Evolutionary conservation across 2,113 vertebrate species (phyloP).

Genomic region (Paramisgurnus dabryanus): DNA sequence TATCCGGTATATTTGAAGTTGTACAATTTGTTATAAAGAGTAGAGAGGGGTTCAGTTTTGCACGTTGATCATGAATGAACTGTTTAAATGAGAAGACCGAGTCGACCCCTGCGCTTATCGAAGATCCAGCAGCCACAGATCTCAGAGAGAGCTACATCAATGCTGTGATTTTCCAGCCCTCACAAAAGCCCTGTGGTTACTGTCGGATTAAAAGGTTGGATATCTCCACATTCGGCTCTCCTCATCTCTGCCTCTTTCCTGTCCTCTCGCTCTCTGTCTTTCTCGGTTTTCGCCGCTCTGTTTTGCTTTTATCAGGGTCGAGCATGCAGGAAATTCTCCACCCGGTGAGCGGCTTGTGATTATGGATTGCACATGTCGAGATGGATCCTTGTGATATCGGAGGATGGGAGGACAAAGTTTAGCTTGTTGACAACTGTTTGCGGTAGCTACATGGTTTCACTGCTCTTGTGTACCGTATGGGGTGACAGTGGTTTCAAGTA

Average conservation of each 20-base stretch:
- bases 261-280: conserved; percentile 31
- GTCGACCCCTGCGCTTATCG: conserved; percentile 29
- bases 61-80: conserved; percentile 6
- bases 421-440: conserved; percentile 33
- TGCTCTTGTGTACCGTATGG: background rate
- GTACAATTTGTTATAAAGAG: background rate
- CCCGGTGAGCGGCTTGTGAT: conserved; percentile 37
- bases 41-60: background rate
- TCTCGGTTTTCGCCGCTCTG: conserved; percentile 22
- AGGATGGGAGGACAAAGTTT: conserved; percentile 30
- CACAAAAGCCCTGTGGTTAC: conserved; percentile 53
- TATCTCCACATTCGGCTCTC: conserved; percentile 45
- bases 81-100: conserved; percentile 14
- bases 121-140: conserved; percentile 44
- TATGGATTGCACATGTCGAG: conserved; percentile 34
- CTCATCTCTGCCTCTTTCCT: conserved; percentile 17
- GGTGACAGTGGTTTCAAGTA: background rate
- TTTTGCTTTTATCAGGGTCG: conserved; percentile 31
- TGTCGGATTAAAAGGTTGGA: conserved; percentile 52
- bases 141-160: conserved; percentile 43
- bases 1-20: background rate
- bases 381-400: conserved; percentile 28
- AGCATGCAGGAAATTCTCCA: conserved; percentile 34
- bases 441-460: conserved; percentile 1
- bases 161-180: conserved; percentile 46